Evolutionary conservation across 2,113 vertebrate genomes (phyloP), one percentile per base, ranked within the genome.

Genomic region (Aplodontia rufa): DNA sequence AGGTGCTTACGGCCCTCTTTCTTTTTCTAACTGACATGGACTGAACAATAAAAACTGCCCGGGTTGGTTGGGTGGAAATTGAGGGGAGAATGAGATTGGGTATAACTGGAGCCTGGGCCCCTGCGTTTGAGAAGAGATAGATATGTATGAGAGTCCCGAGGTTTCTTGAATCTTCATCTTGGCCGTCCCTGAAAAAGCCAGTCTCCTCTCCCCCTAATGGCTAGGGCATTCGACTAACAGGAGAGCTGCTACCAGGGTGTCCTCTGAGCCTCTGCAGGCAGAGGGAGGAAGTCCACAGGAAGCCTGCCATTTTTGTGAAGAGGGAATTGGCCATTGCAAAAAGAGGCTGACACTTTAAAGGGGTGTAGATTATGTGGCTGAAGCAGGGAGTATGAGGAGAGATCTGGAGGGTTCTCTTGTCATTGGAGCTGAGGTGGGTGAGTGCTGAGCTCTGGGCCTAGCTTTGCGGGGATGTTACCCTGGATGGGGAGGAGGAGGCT

Each of bases 1-100:
- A 55, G 98, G 98, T 98, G 98, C 98, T 98, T 97, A 53, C 86
- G 93, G 35, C 96, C 96, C 84, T 66, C 60, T 82, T 88, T 93
- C 90, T 88, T 96, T 97, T 76, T 45, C 86, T 79, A 84, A 93
- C 87, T 32, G 78, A 75, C 47, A 6, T 22, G 64, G 90, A 91
- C 40, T 30, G 35, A 92, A 58, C 35, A 60, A 4, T 30, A 47
- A 74, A 40, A 69, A 37, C 60, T 47, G 37, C 49, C 30, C 11
- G n/a, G 60, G 64, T 35, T 26, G 60, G 64, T 35, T 26, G 60
- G 80, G 84, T 32, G 17, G 68, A 37, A 74, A 42, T 58, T 1
- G 68, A 69, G 51, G 62, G 90, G 49, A 24, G 4, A 55, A 11
- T 26, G 87, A 45, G 53, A 7, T 13, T 11, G 24, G 82, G 40